These are phyloP conservation scores for Eristalis pertinax DNA, from an alignment of 2,888 invertebrate species.

Conservation along the genomic window DNA sequence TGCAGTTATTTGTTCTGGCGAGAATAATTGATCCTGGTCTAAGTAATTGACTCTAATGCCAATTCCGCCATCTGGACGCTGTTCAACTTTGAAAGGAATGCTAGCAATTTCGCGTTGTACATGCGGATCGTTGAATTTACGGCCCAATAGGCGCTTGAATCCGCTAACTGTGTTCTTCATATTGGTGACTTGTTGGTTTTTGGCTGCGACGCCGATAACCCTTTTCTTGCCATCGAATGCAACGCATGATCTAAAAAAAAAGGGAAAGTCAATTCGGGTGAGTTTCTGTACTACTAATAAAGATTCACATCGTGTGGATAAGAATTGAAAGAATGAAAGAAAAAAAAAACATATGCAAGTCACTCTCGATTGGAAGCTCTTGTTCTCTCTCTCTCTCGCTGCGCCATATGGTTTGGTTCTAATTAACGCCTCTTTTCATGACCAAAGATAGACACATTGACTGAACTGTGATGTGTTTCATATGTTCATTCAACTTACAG, in stretches of 20 bases:
- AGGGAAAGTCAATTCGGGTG: background rate
- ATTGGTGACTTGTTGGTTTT: constrained; percentile 98
- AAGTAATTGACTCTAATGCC: constrained; percentile 95
- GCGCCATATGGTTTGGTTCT: constrained; percentile 4
- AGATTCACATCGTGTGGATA: background rate
- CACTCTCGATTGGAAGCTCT: too few species aligned
- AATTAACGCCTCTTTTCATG: constrained; percentile 2
- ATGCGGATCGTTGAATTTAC: constrained; percentile 93
- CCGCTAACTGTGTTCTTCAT: constrained; percentile 97
- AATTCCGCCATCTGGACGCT: constrained; percentile 89
- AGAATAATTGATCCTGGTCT: constrained; percentile 91
- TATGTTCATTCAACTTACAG: constrained; percentile 31
- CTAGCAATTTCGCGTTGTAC: constrained; percentile 91
- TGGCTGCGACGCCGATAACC: constrained; percentile 97
- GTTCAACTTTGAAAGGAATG: constrained; percentile 90
- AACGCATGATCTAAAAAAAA: constrained; percentile 91
- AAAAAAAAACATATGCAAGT: background rate
- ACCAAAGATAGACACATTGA: constrained; percentile 27
- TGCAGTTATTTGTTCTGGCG: constrained; percentile 96
- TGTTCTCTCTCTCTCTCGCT: background rate
- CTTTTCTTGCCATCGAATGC: constrained; percentile 96
- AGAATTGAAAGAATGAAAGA: too few species aligned
- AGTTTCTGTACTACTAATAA: background rate
- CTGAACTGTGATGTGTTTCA: background rate
- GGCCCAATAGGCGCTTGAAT: constrained; percentile 95